Percentiles rank a stretch among this genome's conserved stretches.
phyloP scores from a whole-genome alignment of 2,888 invertebrate species.

The Bedellia somnulentella region DNA sequence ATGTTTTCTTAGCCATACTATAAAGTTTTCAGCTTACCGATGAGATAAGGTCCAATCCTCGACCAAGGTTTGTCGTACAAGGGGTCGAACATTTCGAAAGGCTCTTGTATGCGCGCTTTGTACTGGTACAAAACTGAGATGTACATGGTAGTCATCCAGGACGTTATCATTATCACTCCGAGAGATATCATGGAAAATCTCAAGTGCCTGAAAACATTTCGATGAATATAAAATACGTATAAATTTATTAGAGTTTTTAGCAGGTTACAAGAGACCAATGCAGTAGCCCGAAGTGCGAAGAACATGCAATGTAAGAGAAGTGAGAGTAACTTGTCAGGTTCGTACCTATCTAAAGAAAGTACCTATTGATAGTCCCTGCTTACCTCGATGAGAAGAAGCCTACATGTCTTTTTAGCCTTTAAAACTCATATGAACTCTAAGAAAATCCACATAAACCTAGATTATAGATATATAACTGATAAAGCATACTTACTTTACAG shows the following conservation, averaged over 20 bases:
- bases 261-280: too few relatives aligned
- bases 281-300: too few relatives aligned
- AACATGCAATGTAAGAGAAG: too few relatives aligned
- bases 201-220: conserved; percentile 49
- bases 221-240: conserved; percentile 1
- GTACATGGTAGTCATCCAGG: conserved; percentile 76
- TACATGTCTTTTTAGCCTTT: too few relatives aligned
- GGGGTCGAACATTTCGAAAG: conserved; percentile 81
- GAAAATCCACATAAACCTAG: too few relatives aligned
- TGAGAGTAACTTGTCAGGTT: too few relatives aligned
- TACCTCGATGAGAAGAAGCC: too few relatives aligned
- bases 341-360: too few relatives aligned
- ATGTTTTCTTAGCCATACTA: too few relatives aligned
- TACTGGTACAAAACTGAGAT: conserved; percentile 76
- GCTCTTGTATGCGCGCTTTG: conserved; percentile 73
- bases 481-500: conserved; percentile 62
- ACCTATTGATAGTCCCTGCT: too few relatives aligned
- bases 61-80: conserved; percentile 86
- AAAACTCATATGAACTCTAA: too few relatives aligned
- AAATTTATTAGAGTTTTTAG: not conserved
- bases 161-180: conserved; percentile 64
- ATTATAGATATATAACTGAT: too few relatives aligned
- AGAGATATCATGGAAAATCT: conserved; percentile 64
- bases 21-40: conserved; percentile 29
- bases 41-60: conserved; percentile 76